Evolutionary conservation across 2,113 vertebrate species (phyloP).

Genomic region (Oncorhynchus keta): DNA sequence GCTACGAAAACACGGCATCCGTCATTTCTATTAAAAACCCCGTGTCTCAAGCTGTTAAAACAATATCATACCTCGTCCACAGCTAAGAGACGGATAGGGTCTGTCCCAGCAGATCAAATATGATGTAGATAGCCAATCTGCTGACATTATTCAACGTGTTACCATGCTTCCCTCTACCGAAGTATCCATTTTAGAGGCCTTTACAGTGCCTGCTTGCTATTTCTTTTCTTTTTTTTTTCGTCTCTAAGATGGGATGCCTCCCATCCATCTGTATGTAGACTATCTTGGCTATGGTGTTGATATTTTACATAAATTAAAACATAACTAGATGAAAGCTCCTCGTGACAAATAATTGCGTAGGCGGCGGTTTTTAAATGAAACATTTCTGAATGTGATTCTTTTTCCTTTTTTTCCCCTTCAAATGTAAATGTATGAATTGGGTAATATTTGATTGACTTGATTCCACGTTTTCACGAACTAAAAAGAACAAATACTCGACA

Average conservation of each 20-base stretch:
- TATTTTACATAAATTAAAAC: background rate
- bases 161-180: slow-evolving; percentile 2
- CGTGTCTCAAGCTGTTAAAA: slow-evolving; percentile 48
- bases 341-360: background rate
- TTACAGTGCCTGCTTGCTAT: background rate
- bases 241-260: background rate
- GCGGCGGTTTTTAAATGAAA: no score
- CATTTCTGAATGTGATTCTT: no score
- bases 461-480: no score
- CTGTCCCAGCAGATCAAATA: slow-evolving; percentile 20
- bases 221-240: background rate
- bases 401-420: accelerated
- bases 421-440: no score
- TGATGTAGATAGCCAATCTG: slow-evolving; percentile 21
- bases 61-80: slow-evolving; percentile 29
- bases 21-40: slow-evolving; percentile 65
- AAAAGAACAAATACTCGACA: no score
- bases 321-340: background rate
- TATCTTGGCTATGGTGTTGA: background rate
- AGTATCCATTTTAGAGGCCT: background rate
- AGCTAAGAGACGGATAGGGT: slow-evolving; percentile 5
- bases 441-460: no score
- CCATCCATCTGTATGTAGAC: background rate
- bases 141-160: slow-evolving; percentile 9
- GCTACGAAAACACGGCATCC: slow-evolving; percentile 59